A percentile compares a stretch with the other conserved stretches of the same genome.
Evolutionary conservation across 2,797 vertebrate species (phyloP).

Genomic region (Alauda arvensis): DNA sequence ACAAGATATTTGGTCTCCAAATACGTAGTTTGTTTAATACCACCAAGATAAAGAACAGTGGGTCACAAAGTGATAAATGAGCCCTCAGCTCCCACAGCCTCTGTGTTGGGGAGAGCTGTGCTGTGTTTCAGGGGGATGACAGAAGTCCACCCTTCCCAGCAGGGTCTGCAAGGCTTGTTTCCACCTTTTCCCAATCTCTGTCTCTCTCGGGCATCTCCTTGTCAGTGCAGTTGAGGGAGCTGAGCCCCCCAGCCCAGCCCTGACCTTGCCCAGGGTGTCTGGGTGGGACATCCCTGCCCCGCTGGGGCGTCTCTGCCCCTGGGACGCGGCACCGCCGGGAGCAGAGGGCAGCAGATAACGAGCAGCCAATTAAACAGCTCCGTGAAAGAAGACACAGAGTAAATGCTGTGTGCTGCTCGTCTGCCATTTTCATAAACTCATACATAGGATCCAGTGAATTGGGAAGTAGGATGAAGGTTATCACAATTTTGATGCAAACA

Average conservation of each 20-base stretch:
- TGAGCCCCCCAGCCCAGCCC: neutral
- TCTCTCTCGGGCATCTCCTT: neutral
- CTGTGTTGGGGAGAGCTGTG: neutral
- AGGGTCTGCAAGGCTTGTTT: neutral
- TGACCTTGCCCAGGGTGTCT: accelerated
- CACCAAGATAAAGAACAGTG: neutral
- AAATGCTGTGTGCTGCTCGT: neutral
- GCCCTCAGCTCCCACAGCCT: neutral
- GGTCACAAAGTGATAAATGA: neutral
- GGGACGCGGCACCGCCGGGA: accelerated
- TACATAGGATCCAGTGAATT: neutral
- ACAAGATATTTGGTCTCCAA: neutral
- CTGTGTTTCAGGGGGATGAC: neutral
- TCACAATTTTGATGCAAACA: neutral
- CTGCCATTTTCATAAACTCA: neutral
- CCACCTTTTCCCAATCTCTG: neutral
- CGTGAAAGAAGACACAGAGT: neutral
- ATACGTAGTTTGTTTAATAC: neutral
- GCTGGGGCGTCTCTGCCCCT: accelerated
- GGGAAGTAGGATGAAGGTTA: slow-evolving; percentile 23
- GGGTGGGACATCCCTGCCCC: accelerated
- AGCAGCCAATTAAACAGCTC: neutral
- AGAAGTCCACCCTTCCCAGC: accelerated
- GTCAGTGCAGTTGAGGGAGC: neutral
- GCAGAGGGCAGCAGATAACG: neutral